Base-by-base conservation (phyloP, 2,113 vertebrate genomes). In the Malurus cyaneus region DNA sequence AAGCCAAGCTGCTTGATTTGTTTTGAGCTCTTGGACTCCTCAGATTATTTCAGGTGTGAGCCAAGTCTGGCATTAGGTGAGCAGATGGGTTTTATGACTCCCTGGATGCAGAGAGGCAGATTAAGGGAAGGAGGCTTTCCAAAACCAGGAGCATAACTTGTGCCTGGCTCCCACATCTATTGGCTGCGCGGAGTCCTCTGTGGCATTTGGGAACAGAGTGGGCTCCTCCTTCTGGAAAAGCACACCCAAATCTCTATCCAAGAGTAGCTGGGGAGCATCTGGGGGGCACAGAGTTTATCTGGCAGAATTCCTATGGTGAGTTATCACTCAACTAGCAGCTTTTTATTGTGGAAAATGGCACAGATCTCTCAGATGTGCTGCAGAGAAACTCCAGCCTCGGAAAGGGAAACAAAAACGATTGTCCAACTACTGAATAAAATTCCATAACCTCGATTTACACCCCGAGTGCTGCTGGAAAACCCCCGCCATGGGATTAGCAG, bases 31-130 rank as follows among this genome's bases (percentile, higher is more conserved):
- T 82, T 64, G 67, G 34, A 47, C 53, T 82, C 49, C 39, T 89
- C 70, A 42, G 34, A 52, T 49, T n/a, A 15, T 62, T 79, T 64
- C n/a, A 92, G 93, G 79, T 74, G 53, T 65, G 62, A 94, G 88
- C 76, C 90, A 66, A 81, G 52, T 50, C 82, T 92, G 82, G 66
- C 49, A 19, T 81, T 39, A 86, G 47, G 44, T 26, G 26, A 94
- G 80, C 89, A 96, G 80, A 89, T 78, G 83, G 83, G 59, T 14
- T 96, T 89, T 61, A 41, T 46, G 67, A 39, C 67, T 91, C 64
- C 42, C 18, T 73, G 86, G 41, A 62, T 65, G 74, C 14, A 15
- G 41, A 65, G 36, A 44, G 26, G 53, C 10, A 42, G 61, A 69
- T 69, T 61, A 91, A 84, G 47, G 52, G 50, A 80, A 36, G 1